A percentile compares a stretch with the other conserved stretches of the same genome.
Evolutionary conservation across 2,113 vertebrate genomes (phyloP).

Genomic region (Panthera tigris): DNA sequence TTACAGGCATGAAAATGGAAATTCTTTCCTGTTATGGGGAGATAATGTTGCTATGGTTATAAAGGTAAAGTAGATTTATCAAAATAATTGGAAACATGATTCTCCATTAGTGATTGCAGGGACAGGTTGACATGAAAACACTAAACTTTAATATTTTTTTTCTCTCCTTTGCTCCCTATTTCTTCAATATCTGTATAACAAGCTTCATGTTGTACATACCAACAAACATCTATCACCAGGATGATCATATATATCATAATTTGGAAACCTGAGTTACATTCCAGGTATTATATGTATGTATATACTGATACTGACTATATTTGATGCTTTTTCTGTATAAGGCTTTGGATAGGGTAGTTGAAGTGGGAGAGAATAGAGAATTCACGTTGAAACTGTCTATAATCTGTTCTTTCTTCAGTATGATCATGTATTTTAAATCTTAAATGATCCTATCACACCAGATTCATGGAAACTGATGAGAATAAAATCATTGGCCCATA

Average conservation of each 20-base stretch:
- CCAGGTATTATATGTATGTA: background rate
- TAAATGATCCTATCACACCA: background rate
- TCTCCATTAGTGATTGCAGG: slow-evolving; percentile 73
- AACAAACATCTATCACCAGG: slow-evolving; percentile 22
- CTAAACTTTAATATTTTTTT: slow-evolving; percentile 73
- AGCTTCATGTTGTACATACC: slow-evolving; percentile 29
- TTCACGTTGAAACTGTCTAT: background rate
- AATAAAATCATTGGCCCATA: background rate
- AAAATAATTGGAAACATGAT: slow-evolving; percentile 81
- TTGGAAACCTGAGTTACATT: slow-evolving; percentile 48
- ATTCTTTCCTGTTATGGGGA: slow-evolving; percentile 66
- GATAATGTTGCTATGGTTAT: slow-evolving; percentile 81
- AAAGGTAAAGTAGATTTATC: slow-evolving; percentile 82
- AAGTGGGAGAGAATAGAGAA: background rate
- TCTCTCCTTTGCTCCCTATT: background rate
- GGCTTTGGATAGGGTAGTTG: background rate
- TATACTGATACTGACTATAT: background rate
- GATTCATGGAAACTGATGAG: background rate
- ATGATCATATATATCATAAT: slow-evolving; percentile 49
- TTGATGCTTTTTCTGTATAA: background rate
- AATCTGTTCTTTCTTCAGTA: background rate
- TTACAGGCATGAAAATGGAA: slow-evolving; percentile 80
- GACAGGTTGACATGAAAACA: slow-evolving; percentile 71
- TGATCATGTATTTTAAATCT: background rate
- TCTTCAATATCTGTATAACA: slow-evolving; percentile 41